Conservation (phyloP, 2,888 invertebrate species). For the Leucoma salicis region DNA sequence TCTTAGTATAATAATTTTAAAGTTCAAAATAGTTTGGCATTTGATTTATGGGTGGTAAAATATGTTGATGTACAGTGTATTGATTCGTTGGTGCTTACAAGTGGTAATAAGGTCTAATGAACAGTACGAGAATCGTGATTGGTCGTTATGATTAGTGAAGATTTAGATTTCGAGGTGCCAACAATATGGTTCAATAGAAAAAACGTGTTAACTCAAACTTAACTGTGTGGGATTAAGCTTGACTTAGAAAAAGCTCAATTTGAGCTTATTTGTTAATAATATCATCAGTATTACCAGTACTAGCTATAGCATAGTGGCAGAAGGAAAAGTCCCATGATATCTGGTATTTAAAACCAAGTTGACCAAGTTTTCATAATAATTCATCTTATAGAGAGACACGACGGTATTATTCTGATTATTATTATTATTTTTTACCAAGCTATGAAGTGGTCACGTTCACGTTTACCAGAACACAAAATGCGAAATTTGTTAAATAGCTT, state of each 20-base stretch:
- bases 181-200: constrained; percentile 13
- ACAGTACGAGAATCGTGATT: constrained; percentile 45
- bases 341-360: neutral
- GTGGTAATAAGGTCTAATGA: constrained; percentile 52
- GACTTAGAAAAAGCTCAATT: neutral
- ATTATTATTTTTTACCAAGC: too few relatives aligned
- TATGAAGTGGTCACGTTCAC: too few relatives aligned
- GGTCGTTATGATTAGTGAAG: constrained; percentile 45
- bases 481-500: too few relatives aligned
- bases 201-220: constrained; percentile 2
- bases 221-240: neutral
- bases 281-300: neutral
- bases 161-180: constrained; percentile 22
- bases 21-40: constrained; percentile 19
- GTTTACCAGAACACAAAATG: too few relatives aligned
- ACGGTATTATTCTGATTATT: too few relatives aligned
- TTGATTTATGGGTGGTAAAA: constrained; percentile 5
- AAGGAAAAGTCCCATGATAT: neutral
- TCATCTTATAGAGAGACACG: too few relatives aligned
- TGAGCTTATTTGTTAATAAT: neutral
- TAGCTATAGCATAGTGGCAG: neutral
- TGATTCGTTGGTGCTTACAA: constrained; percentile 45
- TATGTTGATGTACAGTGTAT: constrained; percentile 34
- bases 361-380: too few relatives aligned
- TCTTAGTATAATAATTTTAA: constrained; percentile 9